These are phyloP conservation scores for Apteryx mantelli DNA, from an alignment of 2,113 vertebrate genomes.

Conservation along the genomic window DNA sequence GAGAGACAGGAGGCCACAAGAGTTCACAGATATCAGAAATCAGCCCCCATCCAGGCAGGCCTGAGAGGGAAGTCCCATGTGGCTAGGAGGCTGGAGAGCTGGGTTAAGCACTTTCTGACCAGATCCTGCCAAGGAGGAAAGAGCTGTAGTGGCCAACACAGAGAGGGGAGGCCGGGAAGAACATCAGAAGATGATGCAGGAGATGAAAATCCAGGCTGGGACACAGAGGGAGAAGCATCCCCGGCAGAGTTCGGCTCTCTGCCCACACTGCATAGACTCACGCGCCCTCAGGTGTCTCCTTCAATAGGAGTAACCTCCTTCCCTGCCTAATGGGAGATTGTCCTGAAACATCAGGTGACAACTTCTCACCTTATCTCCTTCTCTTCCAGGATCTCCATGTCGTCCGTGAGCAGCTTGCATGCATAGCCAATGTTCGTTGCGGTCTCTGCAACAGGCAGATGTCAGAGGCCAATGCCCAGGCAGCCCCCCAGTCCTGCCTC, in stretches of 20 bases:
- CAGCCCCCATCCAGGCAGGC: background rate
- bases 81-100: background rate
- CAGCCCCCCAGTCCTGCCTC: background rate
- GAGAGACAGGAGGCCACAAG: background rate
- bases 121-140: background rate
- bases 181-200: background rate
- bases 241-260: background rate
- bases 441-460: slow-evolving; percentile 80
- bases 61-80: no score
- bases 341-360: background rate
- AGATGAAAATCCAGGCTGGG: background rate
- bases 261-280: background rate
- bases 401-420: slow-evolving; percentile 85
- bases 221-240: background rate
- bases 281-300: background rate
- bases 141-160: background rate
- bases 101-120: background rate
- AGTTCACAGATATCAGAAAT: background rate
- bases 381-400: slow-evolving; percentile 86
- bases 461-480: rapidly evolving
- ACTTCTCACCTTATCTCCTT: slow-evolving; percentile 81
- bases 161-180: background rate
- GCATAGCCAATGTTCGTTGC: slow-evolving; percentile 91
- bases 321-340: no score
- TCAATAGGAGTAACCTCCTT: background rate